Evolutionary conservation across 2,797 vertebrate species (phyloP).

Genomic region (Arrhamphus sclerolepis): DNA sequence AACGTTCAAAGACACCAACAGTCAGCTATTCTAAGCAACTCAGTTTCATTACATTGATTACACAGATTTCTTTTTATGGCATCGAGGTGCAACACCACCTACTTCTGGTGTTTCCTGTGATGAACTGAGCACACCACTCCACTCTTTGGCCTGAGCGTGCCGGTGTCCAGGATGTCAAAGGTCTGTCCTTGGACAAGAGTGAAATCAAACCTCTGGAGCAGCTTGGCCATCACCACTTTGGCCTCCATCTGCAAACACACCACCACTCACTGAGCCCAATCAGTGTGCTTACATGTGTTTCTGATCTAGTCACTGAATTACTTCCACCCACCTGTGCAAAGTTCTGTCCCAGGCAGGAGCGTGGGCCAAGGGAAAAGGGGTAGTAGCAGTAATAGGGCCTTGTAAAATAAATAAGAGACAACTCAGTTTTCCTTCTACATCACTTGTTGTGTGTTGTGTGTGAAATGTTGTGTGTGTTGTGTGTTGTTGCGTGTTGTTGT

Average conservation of each 20-base stretch:
- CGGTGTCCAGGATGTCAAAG: constrained; percentile 83
- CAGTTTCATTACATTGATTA: not conserved
- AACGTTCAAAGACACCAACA: too few relatives aligned
- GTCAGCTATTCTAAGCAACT: not conserved
- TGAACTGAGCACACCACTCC: constrained; percentile 85
- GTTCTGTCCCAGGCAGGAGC: constrained; percentile 87
- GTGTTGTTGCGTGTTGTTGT: accelerated
- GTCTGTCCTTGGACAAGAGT: constrained; percentile 84
- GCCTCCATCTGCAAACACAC: constrained; percentile 86
- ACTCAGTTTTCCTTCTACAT: not conserved
- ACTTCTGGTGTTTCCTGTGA: constrained; percentile 43
- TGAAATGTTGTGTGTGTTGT: not conserved
- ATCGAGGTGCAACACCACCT: not conserved
- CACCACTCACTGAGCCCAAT: not conserved
- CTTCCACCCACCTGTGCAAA: constrained; percentile 87
- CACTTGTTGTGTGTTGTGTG: accelerated
- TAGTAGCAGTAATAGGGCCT: constrained; percentile 91
- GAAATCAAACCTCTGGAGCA: constrained; percentile 91
- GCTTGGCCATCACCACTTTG: constrained; percentile 91
- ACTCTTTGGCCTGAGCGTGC: constrained; percentile 83
- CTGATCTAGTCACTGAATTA: not conserved
- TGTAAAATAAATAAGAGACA: constrained; percentile 13
- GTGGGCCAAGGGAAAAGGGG: constrained; percentile 89
- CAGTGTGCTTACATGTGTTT: too few relatives aligned
- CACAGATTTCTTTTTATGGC: not conserved